A percentile compares a stretch with the other conserved stretches of the same genome.
These are phyloP conservation scores for Pectinophora gossypiella DNA, from an alignment of 1,140 invertebrate genomes.

Conservation along the genomic window DNA sequence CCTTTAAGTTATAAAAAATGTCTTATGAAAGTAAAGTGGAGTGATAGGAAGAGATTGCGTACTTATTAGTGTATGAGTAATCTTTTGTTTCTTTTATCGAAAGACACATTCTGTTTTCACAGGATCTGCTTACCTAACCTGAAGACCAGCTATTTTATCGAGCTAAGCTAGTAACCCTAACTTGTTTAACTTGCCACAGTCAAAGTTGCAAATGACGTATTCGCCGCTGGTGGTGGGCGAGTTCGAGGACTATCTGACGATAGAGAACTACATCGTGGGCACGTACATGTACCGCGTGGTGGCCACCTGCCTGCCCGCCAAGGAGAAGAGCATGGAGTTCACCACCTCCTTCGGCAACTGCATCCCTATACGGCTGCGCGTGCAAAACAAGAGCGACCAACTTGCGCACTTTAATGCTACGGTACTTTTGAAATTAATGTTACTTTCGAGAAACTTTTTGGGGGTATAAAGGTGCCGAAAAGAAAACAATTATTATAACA, in stretches of 20 bases:
- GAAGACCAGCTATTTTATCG: too few species aligned
- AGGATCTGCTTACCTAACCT: too few species aligned
- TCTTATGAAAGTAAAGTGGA: too few species aligned
- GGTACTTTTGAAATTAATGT: constrained; percentile 28
- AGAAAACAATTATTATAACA: constrained; percentile 1
- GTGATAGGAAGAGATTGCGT: too few species aligned
- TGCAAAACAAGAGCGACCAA: constrained; percentile 48
- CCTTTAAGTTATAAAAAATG: too few species aligned
- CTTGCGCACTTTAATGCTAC: constrained; percentile 29
- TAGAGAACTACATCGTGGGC: constrained; percentile 43
- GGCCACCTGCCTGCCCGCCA: constrained; percentile 54
- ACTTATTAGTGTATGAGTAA: too few species aligned
- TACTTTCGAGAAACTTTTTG: neutral
- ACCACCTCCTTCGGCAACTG: constrained; percentile 37
- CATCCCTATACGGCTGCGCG: constrained; percentile 42
- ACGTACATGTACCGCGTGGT: constrained; percentile 45
- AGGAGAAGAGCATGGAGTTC: constrained; percentile 49
- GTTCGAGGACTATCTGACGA: constrained; percentile 39
- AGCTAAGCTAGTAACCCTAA: too few species aligned
- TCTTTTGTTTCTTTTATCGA: too few species aligned
- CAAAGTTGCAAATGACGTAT: constrained; percentile 38
- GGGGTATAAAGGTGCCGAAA: neutral
- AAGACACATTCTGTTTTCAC: too few species aligned
- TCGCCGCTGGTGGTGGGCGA: constrained; percentile 55
- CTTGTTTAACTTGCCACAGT: too few species aligned